These are phyloP conservation scores for Rhorus exstirpatorius DNA, from an alignment of 2,888 invertebrate genomes.

Conservation along the genomic window DNA sequence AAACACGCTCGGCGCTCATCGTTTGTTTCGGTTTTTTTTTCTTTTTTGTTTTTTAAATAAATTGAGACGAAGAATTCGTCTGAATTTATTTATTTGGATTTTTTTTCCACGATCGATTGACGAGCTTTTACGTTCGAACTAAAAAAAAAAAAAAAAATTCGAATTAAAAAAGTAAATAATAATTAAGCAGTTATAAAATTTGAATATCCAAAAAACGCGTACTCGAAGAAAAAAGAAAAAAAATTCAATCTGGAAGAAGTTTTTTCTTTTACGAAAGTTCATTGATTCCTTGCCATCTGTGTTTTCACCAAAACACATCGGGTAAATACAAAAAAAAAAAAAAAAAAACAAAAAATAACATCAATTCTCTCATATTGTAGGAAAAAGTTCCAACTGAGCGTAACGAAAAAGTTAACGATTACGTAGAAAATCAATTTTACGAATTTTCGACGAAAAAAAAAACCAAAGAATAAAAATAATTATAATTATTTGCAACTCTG, in stretches of 20 bases:
- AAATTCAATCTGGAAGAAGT: conserved; percentile 50
- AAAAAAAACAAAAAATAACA: conserved; percentile 26
- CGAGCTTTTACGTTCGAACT: too few species aligned
- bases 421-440: conserved; percentile 52
- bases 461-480: conserved; percentile 9
- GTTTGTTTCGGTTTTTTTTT: neutral
- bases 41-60: conserved; percentile 2
- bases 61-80: too few species aligned
- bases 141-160: neutral
- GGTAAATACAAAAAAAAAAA: conserved; percentile 25
- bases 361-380: conserved; percentile 18
- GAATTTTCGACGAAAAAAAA: conserved; percentile 13
- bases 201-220: conserved; percentile 11
- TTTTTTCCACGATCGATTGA: neutral
- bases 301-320: conserved; percentile 29
- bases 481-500: neutral
- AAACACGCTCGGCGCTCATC: too few species aligned
- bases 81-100: too few species aligned
- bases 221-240: conserved; percentile 9
- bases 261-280: conserved; percentile 29
- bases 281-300: conserved; percentile 27
- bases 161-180: neutral
- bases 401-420: conserved; percentile 35
- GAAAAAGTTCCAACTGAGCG: conserved; percentile 27
- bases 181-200: too few species aligned